Evolutionary conservation across 2,113 vertebrate species (phyloP), one percentile per base, ranked within the genome.

Genomic region (Apodemus sylvaticus): DNA sequence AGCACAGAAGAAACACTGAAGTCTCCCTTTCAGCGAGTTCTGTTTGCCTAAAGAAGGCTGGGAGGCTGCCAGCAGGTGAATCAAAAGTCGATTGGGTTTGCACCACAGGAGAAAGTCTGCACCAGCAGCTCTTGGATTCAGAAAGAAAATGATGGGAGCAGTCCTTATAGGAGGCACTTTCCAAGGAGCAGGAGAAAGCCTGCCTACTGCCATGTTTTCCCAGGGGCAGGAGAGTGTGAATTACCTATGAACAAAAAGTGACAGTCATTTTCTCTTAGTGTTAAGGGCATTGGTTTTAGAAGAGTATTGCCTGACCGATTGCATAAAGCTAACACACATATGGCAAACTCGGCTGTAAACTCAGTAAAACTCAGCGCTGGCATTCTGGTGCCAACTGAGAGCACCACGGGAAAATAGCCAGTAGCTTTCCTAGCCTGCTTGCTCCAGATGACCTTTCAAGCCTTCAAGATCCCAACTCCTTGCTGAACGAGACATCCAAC

Each of bases 21-120:
- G 90, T 96, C 78, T 94, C 97, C 90, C 68, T 55, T 98, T 97
- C 95, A 94, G 0, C 0, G 81, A 92, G 86, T 92, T 73, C 97
- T 98, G 98, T 93, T 94, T 94, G 64, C 94, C 97, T 96, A 98
- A 98, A 98, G 97, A 98, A 97, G 93, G 95, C 93, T 98, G 97
- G 98, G 95, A 7, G 12, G 68, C 97, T 98, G 97, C 98, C 97
- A 98, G 91, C 5, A 58, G 89, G 92, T 97, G 96, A 98, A 98
- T 98, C 97, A 94, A 97, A 97, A 97, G 97, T 97, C 97, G 93
- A 24, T 89, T 95, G 98, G 94, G 93, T 88, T 98, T 97, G 94
- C 17, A 3, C 62, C 31, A 0, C 36, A 96, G 96, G 91, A 97
- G 55, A 70, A 96, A 96, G 97, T 98, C 96, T 97, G 96, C 96